A percentile compares a stretch with the other conserved stretches of the same genome.
These are phyloP conservation scores for Aphis gossypii DNA, from an alignment of 1,140 invertebrate genomes.

Conservation along the genomic window DNA sequence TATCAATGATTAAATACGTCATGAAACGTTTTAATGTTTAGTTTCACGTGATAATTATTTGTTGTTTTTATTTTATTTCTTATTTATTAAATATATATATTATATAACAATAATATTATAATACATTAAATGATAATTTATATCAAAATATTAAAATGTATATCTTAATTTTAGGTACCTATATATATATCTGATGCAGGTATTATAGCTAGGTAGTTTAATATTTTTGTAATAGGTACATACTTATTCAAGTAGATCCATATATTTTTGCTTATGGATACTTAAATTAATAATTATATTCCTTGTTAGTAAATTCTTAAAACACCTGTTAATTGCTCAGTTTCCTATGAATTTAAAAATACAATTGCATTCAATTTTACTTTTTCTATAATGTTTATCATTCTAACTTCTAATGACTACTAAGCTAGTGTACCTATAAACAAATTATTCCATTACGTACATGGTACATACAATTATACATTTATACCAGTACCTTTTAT, in stretches of 20 bases:
- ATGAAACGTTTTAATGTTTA: neutral
- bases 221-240: neutral
- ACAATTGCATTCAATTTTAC: neutral
- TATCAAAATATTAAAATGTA: neutral
- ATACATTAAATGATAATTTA: neutral
- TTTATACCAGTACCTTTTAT: neutral
- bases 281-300: neutral
- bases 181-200: neutral
- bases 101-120: neutral
- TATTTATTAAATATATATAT: neutral
- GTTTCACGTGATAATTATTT: neutral
- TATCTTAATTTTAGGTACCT: neutral
- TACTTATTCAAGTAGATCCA: neutral
- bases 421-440: neutral
- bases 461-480: too few species aligned
- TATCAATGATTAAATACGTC: neutral
- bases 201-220: neutral
- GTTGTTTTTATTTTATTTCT: neutral
- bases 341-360: neutral
- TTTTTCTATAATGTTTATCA: neutral
- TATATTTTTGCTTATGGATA: neutral
- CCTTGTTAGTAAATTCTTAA: neutral
- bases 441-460: too few species aligned
- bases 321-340: neutral
- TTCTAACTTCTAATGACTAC: neutral